phyloP scores from a whole-genome alignment of 2,113 vertebrate genomes.

The Thunnus maccoyii region DNA sequence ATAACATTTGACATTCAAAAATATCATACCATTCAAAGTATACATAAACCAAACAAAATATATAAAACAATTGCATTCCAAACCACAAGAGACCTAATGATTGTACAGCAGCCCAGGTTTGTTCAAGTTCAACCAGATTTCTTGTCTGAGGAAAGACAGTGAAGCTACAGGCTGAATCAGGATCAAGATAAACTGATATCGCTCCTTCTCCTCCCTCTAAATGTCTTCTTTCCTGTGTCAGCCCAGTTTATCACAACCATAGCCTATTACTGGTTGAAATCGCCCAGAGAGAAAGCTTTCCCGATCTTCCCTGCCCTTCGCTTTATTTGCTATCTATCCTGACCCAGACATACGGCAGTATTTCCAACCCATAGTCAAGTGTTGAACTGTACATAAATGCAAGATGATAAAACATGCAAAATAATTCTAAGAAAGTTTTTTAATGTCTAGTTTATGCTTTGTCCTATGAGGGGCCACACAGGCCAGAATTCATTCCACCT shows the following conservation, averaged over 20 bases:
- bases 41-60: neutral
- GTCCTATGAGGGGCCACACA: neutral
- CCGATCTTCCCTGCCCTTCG: neutral
- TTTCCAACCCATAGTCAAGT: neutral
- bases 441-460: no score
- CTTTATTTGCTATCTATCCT: neutral
- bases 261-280: constrained; percentile 21
- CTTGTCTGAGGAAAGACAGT: constrained; percentile 27
- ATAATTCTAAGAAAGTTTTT: neutral
- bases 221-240: constrained; percentile 45
- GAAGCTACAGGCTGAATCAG: constrained; percentile 39
- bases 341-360: neutral
- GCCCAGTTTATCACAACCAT: constrained; percentile 31
- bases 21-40: no score
- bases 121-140: constrained; percentile 41
- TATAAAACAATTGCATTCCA: constrained; percentile 6
- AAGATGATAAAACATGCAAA: neutral
- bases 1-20: constrained; percentile 5
- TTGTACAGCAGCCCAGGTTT: constrained; percentile 12
- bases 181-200: constrained; percentile 58
- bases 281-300: constrained; percentile 15
- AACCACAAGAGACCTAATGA: constrained; percentile 30
- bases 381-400: neutral
- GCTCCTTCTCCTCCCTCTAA: constrained; percentile 36
- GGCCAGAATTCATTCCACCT: neutral